Base-by-base conservation (phyloP, 1,140 invertebrate genomes). In the Cotesia glomerata region DNA sequence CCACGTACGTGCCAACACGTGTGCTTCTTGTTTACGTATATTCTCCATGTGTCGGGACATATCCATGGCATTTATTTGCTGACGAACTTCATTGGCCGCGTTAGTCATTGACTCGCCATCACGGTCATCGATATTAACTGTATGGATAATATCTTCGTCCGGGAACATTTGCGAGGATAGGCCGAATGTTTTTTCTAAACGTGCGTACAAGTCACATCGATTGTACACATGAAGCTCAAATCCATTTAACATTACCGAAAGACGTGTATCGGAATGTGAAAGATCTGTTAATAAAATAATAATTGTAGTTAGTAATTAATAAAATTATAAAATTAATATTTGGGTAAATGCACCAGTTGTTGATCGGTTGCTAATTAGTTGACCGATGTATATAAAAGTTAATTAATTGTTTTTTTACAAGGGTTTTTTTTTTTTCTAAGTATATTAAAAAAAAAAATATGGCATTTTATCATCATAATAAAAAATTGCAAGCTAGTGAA, bases 181-280 rank as follows among this genome's bases (percentile, higher is more conserved):
- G 11, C 95, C 95, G 88, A 98, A 98, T 13, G 92, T 88, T 86
- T 95, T 94, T 82, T 98, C 97, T 69, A 99, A 88, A 82, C 92
- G 90, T 76, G 92, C 91, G 88, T 99, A 99, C 34, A 97, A 84
- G 76, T 94, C 89, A 73, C 95, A 96, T 71, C 96, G 90, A 88
- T 99, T 99, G 85, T 98, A 99, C 7, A 98, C 91, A 87, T 99
- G 97, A 56, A 99, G 85, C 86, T 99, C 97, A 82, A 98, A 95
- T 5, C 96, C 97, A 89, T 99, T 98, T 64, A 99, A 85, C 88
- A 97, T 94, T 34, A 99, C 91, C 52, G 95, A 97, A 14, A 99
- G 86, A 58, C 98, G 91, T 5, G 97, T 97, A 84, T 98, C 96
- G 58, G 95, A 97, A 89, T 98, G 96, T 65, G 96, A 98, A 77